Evolutionary conservation across 35 echinoderm and acorn worm genomes (phyloP).

Genomic region (Eucidaris tribuloides): DNA sequence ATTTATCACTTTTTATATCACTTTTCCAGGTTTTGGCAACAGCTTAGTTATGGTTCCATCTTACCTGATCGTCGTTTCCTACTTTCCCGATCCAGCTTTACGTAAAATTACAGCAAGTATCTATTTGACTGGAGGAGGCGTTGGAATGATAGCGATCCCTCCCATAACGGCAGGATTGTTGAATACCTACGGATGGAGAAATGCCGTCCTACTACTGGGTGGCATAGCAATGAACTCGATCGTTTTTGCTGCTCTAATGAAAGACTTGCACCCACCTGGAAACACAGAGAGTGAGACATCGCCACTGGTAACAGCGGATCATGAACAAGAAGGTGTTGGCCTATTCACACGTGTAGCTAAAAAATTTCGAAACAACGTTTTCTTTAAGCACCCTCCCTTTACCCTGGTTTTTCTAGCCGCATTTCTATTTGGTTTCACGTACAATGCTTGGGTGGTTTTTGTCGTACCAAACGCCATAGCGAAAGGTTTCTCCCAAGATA

Average conservation of each 20-base stretch:
- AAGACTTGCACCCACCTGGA: not conserved
- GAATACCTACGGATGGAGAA: slow-evolving; percentile 39
- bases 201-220: slow-evolving; percentile 21
- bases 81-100: slow-evolving; percentile 7
- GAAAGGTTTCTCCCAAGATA: not conserved
- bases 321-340: not conserved
- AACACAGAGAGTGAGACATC: not conserved
- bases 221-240: not conserved
- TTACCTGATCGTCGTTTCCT: not conserved
- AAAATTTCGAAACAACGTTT: not conserved
- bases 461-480: slow-evolving; percentile 16
- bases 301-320: not conserved
- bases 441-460: slow-evolving; percentile 23
- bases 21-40: slow-evolving; percentile 11
- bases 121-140: not conserved
- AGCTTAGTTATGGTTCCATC: not conserved
- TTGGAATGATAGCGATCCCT: slow-evolving; percentile 26
- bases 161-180: not conserved
- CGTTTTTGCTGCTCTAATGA: not conserved
- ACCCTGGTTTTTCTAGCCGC: not conserved
- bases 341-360: not conserved
- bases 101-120: not conserved
- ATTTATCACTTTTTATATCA: too few relatives aligned
- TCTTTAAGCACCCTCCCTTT: not conserved
- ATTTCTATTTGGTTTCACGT: slow-evolving; percentile 2